phyloP scores from a whole-genome alignment of 1,140 invertebrate species.

The Zaprionus ghesquierei region DNA sequence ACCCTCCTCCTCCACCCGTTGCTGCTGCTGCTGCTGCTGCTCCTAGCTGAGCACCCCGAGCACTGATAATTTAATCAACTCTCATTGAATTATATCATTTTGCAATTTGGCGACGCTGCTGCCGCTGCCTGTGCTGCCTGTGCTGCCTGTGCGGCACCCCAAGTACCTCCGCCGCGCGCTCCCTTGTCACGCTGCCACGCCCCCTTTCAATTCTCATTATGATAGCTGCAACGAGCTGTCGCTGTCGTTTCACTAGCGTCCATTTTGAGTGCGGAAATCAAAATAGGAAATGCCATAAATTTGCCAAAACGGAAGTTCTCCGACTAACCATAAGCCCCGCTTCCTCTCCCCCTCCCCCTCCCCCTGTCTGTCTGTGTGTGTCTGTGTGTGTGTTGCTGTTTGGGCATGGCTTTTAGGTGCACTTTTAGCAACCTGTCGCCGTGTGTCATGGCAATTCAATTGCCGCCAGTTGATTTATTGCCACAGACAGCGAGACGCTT shows the following conservation, averaged over 20 bases:
- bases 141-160: neutral
- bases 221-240: conserved; percentile 49
- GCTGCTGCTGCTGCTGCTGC: neutral
- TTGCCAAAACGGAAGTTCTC: conserved; percentile 66
- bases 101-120: conserved; percentile 63
- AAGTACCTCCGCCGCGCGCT: neutral
- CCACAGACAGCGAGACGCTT: neutral
- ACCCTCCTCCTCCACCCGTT: neutral
- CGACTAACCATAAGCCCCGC: conserved; percentile 4
- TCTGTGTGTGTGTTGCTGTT: neutral
- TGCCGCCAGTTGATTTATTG: conserved; percentile 19
- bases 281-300: conserved; percentile 77
- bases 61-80: conserved; percentile 78
- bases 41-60: conserved; percentile 17
- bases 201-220: conserved; percentile 67
- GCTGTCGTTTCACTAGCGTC: conserved; percentile 45
- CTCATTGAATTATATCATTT: conserved; percentile 80
- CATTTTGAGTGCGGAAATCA: conserved; percentile 75
- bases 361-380: neutral
- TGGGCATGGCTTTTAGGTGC: neutral
- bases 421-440: neutral
- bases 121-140: neutral
- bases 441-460: conserved; percentile 15
- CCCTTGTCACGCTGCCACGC: conserved; percentile 3
- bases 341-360: neutral